These are phyloP conservation scores for Tichodroma muraria DNA, from an alignment of 2,113 vertebrate genomes.

Conservation along the genomic window DNA sequence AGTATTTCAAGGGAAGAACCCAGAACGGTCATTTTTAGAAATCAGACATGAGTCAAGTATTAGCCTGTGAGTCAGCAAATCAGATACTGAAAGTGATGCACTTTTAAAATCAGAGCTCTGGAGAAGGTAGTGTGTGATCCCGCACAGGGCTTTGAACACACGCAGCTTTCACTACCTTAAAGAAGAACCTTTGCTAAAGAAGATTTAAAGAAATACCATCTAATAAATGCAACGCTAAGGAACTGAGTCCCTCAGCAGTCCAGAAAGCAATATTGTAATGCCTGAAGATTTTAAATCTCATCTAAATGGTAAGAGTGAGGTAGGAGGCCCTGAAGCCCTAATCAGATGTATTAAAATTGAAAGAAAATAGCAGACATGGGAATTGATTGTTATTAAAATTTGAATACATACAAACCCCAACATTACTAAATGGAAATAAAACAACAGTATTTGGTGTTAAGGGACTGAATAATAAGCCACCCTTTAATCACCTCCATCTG, in stretches of 20 bases:
- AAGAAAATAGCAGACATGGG: slow-evolving; percentile 40
- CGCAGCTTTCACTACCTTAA: not conserved
- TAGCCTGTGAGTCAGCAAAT: not conserved
- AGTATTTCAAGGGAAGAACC: not conserved
- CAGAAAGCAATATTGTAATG: not conserved
- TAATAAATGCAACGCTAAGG: not conserved
- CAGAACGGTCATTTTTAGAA: not conserved
- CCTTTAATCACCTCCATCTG: not conserved
- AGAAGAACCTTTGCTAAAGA: not conserved
- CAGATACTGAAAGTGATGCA: not conserved
- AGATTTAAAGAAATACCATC: not conserved
- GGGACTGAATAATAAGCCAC: not conserved
- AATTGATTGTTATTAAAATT: slow-evolving; percentile 45
- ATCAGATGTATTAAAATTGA: slow-evolving; percentile 37
- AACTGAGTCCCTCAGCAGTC: not conserved
- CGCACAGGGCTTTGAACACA: not conserved
- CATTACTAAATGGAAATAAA: slow-evolving; percentile 4
- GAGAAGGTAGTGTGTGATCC: not conserved
- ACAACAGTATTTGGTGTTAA: not conserved
- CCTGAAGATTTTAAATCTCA: not conserved
- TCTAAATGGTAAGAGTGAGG: not conserved
- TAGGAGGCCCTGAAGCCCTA: not conserved
- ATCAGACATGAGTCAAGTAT: not conserved
- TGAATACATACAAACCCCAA: not conserved
- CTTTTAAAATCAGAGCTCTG: not conserved